Percentiles rank a stretch among this genome's conserved stretches.
Conservation (phyloP, 2,113 vertebrate species). For the Bubalus kerabau region DNA sequence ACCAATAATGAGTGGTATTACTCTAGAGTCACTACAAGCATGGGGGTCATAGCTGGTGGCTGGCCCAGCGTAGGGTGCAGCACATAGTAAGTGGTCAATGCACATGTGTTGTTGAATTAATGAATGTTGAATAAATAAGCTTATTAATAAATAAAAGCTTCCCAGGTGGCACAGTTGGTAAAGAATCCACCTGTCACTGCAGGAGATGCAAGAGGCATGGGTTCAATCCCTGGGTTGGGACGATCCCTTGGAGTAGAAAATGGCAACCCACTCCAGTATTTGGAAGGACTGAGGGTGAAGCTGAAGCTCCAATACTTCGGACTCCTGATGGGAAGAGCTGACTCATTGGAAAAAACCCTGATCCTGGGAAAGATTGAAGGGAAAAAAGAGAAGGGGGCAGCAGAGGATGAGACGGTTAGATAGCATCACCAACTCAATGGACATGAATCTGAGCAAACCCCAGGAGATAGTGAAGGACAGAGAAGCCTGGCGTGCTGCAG, state of each 20-base stretch:
- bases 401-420: neutral
- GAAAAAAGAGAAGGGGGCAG: neutral
- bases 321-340: neutral
- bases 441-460: neutral
- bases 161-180: neutral
- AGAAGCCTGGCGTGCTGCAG: neutral
- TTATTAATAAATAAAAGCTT: neutral
- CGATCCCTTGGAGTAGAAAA: neutral
- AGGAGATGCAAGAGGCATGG: neutral
- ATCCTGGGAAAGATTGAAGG: neutral
- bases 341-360: neutral
- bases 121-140: neutral
- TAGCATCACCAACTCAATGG: neutral
- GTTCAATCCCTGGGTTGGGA: neutral
- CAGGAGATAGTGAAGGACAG: neutral
- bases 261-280: neutral
- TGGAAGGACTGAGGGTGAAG: neutral
- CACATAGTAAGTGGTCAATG: neutral
- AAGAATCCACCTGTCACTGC: neutral
- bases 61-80: neutral
- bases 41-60: no score
- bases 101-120: neutral
- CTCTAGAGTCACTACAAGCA: neutral
- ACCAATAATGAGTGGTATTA: neutral
- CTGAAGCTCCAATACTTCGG: neutral